phyloP scores from a whole-genome alignment of 2,113 vertebrate species.

The Anhinga anhinga region DNA sequence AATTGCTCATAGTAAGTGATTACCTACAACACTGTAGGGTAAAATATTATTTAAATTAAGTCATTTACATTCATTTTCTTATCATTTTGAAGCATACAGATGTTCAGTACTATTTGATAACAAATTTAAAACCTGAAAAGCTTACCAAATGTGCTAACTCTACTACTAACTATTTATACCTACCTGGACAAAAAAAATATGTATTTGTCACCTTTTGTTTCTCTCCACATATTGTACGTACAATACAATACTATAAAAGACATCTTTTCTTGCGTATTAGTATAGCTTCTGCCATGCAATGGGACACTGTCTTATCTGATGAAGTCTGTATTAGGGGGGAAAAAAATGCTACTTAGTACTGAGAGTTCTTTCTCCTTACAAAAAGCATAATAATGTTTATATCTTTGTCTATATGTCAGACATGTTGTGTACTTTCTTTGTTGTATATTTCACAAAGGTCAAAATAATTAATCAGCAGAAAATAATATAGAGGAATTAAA shows the following conservation, averaged over 20 bases:
- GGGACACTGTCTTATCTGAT: not conserved
- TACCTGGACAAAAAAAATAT: not conserved
- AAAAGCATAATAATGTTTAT: not conserved
- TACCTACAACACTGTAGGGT: not conserved
- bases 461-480: not conserved
- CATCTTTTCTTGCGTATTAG: not conserved
- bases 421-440: conserved; percentile 33
- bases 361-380: not conserved
- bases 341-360: not conserved
- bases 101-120: not conserved
- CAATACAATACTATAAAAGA: not conserved
- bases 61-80: not conserved
- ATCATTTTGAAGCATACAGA: not conserved
- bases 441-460: not conserved
- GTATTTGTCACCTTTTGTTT: conserved; percentile 12
- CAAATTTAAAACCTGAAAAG: not conserved
- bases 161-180: not conserved
- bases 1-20: not conserved
- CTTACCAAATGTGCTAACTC: not conserved
- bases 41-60: not conserved
- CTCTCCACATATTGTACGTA: not conserved
- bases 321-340: not conserved
- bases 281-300: not conserved
- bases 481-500: conserved; percentile 1
- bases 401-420: not conserved